Conservation (phyloP, 2,888 invertebrate species). For the Sipha maydis region DNA sequence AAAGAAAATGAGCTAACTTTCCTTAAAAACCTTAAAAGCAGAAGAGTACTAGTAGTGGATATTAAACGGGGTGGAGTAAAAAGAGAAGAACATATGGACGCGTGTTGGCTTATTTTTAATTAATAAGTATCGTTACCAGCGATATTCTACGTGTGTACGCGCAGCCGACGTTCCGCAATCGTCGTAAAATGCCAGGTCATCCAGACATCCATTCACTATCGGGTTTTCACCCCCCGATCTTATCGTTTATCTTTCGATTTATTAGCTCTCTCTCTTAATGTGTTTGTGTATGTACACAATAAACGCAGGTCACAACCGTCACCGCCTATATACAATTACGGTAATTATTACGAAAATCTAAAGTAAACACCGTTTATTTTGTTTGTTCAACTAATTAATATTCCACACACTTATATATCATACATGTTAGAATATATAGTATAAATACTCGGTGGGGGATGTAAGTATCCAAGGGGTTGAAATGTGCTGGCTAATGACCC, state of each 20-base stretch:
- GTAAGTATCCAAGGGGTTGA: constrained; percentile 1
- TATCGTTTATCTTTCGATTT: constrained; percentile 41
- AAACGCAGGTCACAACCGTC: not conserved
- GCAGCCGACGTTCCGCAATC: not conserved
- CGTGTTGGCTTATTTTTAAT: not conserved
- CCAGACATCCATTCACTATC: constrained; percentile 28
- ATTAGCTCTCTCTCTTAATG: not conserved
- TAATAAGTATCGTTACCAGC: too few species aligned
- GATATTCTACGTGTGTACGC: not conserved
- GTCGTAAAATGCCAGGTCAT: constrained; percentile 36
- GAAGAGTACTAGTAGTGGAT: too few species aligned
- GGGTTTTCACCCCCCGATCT: not conserved
- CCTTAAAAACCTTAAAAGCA: too few species aligned
- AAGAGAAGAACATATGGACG: too few species aligned
- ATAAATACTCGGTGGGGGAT: not conserved
- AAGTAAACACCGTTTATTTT: constrained; percentile 41
- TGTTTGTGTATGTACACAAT: not conserved
- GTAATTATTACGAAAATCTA: constrained; percentile 23
- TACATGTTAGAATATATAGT: too few species aligned
- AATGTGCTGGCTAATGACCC: constrained; percentile 32
- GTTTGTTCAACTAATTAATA: constrained; percentile 49
- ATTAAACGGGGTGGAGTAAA: too few species aligned
- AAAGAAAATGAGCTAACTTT: too few species aligned
- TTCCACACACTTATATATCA: not conserved
- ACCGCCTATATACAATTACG: constrained; percentile 37